phyloP scores from a whole-genome alignment of 92 coral and sea anemone species.

The Parazoanthus swiftii region DNA sequence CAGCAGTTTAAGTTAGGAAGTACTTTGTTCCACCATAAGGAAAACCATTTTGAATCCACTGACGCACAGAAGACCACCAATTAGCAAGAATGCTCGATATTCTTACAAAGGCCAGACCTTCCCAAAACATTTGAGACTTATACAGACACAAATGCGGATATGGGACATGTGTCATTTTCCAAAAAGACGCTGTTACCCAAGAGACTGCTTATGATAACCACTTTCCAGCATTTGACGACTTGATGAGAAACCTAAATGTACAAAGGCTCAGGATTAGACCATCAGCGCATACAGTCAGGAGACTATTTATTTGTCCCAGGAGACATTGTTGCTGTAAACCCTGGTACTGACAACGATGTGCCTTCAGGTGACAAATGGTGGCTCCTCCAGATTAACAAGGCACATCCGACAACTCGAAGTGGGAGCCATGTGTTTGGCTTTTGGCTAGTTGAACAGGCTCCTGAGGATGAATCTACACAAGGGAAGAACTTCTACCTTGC shows the following conservation, averaged over 20 bases:
- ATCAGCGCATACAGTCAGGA: conserved; percentile 36
- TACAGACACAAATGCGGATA: conserved; percentile 70
- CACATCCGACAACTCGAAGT: conserved; percentile 40
- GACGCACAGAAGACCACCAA: too few relatives aligned
- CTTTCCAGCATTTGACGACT: conserved; percentile 58
- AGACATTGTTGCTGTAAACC: conserved; percentile 66
- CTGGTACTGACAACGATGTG: conserved; percentile 53
- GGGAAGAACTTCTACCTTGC: too few relatives aligned
- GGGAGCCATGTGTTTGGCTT: conserved; percentile 71
- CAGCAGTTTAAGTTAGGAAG: too few relatives aligned
- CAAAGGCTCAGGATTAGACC: conserved; percentile 34
- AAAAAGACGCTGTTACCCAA: too few relatives aligned
- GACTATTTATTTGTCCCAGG: conserved; percentile 60
- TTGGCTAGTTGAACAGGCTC: conserved; percentile 54
- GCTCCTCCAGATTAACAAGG: conserved; percentile 66
- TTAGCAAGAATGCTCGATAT: conserved; percentile 56
- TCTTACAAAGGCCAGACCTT: conserved; percentile 53
- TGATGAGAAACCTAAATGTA: conserved; percentile 50
- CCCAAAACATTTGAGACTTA: conserved; percentile 64
- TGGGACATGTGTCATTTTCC: conserved; percentile 65
- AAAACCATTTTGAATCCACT: too few relatives aligned
- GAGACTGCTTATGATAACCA: not conserved
- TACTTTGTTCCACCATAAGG: too few relatives aligned
- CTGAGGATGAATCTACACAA: too few relatives aligned
- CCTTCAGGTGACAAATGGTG: conserved; percentile 75